Percentiles rank a stretch among this genome's conserved stretches.
phyloP scores from a whole-genome alignment of 2,888 invertebrate genomes.

The Proisotoma minuta region DNA sequence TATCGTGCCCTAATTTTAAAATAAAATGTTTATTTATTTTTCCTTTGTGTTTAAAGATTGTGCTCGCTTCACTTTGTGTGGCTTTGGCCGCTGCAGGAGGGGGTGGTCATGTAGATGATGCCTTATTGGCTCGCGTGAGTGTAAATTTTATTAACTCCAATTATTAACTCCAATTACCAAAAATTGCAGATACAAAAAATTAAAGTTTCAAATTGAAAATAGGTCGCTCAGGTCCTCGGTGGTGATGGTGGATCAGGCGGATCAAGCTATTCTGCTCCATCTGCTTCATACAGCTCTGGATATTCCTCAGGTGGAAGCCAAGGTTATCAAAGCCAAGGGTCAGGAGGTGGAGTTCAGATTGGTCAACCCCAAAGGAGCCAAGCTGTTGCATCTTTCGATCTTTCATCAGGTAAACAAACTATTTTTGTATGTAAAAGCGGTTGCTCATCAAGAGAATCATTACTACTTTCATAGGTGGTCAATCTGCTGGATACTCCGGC shows the following conservation, averaged over 20 bases:
- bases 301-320: conserved; percentile 14
- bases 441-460: neutral
- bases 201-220: too few species aligned
- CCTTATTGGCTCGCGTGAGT: conserved; percentile 17
- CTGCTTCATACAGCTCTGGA: too few species aligned
- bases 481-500: conserved; percentile 5
- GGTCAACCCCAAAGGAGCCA: neutral
- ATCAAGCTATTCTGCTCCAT: too few species aligned
- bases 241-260: conserved; percentile 17
- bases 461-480: too few species aligned
- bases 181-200: too few species aligned
- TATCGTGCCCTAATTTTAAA: neutral
- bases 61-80: conserved; percentile 29
- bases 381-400: neutral
- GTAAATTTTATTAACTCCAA: too few species aligned
- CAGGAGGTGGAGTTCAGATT: neutral
- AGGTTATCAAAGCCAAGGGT: neutral
- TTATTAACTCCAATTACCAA: too few species aligned
- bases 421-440: neutral
- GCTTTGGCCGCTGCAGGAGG: conserved; percentile 34
- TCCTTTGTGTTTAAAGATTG: conserved; percentile 11
- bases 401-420: neutral
- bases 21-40: neutral
- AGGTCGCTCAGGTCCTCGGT: neutral
- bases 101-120: conserved; percentile 27